phyloP scores from a whole-genome alignment of 2,113 vertebrate genomes.

The Antechinus stuartii region DNA sequence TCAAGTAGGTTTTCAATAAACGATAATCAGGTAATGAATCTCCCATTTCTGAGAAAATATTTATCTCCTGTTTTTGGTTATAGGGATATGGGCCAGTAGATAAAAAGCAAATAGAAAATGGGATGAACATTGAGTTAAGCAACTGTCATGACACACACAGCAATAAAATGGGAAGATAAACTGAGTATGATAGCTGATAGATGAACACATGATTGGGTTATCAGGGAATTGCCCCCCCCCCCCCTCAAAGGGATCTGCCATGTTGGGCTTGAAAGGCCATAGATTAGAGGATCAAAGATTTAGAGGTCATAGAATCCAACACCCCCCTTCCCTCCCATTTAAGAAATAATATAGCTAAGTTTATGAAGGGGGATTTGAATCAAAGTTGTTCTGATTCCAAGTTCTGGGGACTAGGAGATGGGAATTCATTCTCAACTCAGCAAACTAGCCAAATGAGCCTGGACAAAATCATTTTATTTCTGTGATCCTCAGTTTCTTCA shows the following conservation, averaged over 20 bases:
- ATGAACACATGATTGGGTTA: neutral
- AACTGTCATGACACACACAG: neutral
- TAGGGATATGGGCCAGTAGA: conserved; percentile 3
- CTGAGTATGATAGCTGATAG: neutral
- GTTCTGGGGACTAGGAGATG: neutral
- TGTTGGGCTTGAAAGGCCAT: neutral
- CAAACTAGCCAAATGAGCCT: neutral
- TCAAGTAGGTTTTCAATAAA: conserved; percentile 14
- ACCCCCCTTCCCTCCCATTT: too few species aligned
- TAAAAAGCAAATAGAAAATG: neutral
- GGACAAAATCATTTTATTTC: neutral
- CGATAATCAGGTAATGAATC: neutral
- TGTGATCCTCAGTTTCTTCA: neutral
- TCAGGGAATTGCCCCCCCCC: neutral
- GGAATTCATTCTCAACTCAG: neutral
- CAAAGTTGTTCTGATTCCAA: neutral
- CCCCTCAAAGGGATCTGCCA: neutral
- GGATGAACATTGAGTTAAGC: neutral
- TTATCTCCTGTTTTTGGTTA: conserved; percentile 42
- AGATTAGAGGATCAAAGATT: neutral
- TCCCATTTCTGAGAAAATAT: conserved; percentile 52
- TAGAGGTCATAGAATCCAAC: neutral
- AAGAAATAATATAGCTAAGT: neutral
- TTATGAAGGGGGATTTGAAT: neutral
- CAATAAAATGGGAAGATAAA: neutral